Percentiles rank a stretch among this genome's conserved stretches.
These are phyloP conservation scores for Cancer borealis DNA, from an alignment of 2,888 invertebrate genomes.

Conservation along the genomic window DNA sequence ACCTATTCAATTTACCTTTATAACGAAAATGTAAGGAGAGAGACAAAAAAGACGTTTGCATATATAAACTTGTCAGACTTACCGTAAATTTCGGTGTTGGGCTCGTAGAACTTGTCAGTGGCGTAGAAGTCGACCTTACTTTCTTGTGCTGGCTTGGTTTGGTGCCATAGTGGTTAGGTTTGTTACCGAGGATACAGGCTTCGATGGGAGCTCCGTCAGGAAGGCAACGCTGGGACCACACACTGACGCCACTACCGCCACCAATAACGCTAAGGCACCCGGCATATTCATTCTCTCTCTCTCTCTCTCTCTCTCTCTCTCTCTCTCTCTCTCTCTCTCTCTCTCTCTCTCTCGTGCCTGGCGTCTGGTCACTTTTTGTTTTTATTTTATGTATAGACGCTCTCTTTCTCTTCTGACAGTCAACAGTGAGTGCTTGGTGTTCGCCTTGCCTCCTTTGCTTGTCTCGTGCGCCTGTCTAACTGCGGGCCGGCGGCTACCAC, in stretches of 20 bases:
- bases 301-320: background rate
- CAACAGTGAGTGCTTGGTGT: background rate
- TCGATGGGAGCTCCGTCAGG: constrained; percentile 90
- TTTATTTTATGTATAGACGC: too few relatives aligned
- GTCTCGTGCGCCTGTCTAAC: background rate
- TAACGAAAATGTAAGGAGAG: background rate
- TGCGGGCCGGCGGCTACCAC: background rate
- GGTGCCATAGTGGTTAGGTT: constrained; percentile 89
- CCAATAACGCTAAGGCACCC: background rate
- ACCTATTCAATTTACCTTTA: background rate
- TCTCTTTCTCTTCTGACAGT: background rate
- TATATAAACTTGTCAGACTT: constrained; percentile 64
- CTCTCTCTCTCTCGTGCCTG: background rate
- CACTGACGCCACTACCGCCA: constrained; percentile 40
- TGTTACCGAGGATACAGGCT: constrained; percentile 88
- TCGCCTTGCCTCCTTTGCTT: background rate
- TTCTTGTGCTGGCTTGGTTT: constrained; percentile 84
- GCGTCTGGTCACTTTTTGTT: background rate
- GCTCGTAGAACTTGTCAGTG: constrained; percentile 84
- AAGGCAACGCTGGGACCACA: constrained; percentile 81
- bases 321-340: background rate
- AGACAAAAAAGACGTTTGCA: background rate
- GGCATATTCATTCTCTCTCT: background rate
- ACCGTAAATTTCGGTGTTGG: constrained; percentile 87
- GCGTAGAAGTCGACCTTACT: constrained; percentile 87